Conservation (phyloP, 2,797 vertebrate genomes). For the Sylvia borin region DNA sequence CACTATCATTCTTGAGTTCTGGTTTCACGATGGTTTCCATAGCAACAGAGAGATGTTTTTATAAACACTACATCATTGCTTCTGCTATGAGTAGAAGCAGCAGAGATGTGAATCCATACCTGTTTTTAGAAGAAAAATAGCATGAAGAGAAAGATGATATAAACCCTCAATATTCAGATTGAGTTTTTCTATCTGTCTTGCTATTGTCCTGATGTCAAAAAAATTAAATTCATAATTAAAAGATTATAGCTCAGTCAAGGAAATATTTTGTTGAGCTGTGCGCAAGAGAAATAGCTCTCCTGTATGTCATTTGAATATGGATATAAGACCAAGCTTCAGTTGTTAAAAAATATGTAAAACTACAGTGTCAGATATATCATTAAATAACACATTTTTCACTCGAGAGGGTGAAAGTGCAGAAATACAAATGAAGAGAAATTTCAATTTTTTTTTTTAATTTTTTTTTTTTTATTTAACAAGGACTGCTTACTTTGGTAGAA, state of each 20-base stretch:
- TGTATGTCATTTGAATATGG: neutral
- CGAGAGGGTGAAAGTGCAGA: neutral
- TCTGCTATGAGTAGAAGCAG: neutral
- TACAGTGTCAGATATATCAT: neutral
- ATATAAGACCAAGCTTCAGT: neutral
- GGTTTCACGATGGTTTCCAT: neutral
- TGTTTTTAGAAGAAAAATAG: neutral
- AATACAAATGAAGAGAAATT: neutral
- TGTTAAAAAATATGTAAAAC: neutral
- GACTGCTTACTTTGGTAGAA: neutral
- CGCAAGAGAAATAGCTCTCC: neutral
- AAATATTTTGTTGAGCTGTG: neutral
- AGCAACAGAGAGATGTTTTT: neutral
- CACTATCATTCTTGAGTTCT: neutral
- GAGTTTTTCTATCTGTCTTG: neutral
- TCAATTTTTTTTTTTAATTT: neutral
- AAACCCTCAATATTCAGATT: neutral
- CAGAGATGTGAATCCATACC: neutral
- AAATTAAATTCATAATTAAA: neutral
- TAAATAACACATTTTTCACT: neutral
- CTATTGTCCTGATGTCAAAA: neutral
- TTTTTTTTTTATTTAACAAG: neutral
- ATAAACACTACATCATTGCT: neutral
- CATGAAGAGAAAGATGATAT: neutral
- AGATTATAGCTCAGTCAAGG: neutral